Percentiles rank a stretch among this genome's conserved stretches.
Evolutionary conservation across 2,113 vertebrate genomes (phyloP).

Genomic region (Catharus minimus): DNA sequence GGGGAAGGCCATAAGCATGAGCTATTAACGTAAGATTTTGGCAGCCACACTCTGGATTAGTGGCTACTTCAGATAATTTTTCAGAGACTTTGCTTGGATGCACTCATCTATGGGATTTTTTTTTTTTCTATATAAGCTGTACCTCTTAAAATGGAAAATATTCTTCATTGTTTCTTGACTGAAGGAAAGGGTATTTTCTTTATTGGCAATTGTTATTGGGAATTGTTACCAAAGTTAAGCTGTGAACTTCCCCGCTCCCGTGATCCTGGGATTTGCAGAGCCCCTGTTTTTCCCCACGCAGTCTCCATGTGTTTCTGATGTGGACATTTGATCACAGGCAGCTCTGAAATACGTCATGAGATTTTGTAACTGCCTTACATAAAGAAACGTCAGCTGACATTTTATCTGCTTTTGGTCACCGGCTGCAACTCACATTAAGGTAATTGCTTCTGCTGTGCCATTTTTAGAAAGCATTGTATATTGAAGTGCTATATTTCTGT

Average conservation of each 20-base stretch:
- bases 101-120: background rate
- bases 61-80: background rate
- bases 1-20: background rate
- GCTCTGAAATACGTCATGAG: background rate
- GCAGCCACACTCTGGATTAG: background rate
- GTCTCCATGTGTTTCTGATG: background rate
- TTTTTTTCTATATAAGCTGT: background rate
- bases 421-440: background rate
- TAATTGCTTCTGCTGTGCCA: background rate
- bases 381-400: background rate
- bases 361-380: constrained; percentile 36
- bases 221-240: background rate
- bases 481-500: background rate
- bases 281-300: background rate
- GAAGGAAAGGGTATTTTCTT: background rate
- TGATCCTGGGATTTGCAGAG: background rate
- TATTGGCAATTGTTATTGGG: background rate
- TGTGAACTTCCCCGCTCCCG: background rate
- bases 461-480: background rate
- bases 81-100: background rate
- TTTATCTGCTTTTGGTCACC: constrained; percentile 24
- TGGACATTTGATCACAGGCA: background rate
- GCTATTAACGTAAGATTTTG: background rate
- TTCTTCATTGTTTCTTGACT: background rate
- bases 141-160: background rate